Percentiles rank a stretch among this genome's conserved stretches.
Evolutionary conservation across 2,113 vertebrate species (phyloP).

Genomic region (Nesogale talazaci): DNA sequence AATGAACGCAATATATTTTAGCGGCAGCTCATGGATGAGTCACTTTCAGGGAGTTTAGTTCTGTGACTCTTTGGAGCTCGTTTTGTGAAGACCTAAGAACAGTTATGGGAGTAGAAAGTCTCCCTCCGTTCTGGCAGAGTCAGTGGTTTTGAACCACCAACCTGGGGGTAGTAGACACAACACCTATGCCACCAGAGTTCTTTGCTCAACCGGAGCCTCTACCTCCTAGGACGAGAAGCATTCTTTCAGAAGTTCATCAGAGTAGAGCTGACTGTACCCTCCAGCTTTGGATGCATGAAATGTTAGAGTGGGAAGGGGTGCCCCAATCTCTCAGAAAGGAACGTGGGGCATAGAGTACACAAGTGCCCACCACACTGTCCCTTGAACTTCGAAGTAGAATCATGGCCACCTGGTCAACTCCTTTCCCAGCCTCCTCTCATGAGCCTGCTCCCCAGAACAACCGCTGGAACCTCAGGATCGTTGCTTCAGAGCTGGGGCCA

Average conservation of each 20-base stretch:
- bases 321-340: neutral
- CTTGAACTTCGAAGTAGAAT: no score
- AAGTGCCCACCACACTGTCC: neutral
- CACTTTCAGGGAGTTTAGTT: neutral
- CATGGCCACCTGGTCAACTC: neutral
- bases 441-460: neutral
- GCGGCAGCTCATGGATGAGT: slow-evolving; percentile 45
- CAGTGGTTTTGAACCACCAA: no score
- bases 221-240: neutral
- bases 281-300: neutral
- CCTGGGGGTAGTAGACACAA: no score
- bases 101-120: no score
- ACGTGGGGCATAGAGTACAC: neutral
- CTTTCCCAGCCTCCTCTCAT: neutral
- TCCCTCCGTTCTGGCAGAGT: no score
- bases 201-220: neutral
- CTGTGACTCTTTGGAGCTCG: slow-evolving; percentile 29
- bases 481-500: neutral
- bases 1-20: slow-evolving; percentile 51
- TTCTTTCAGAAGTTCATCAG: neutral
- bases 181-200: no score
- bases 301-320: neutral
- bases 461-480: neutral
- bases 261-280: neutral
- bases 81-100: neutral